These are phyloP conservation scores for Phenacoccus solenopsis DNA, from an alignment of 1,140 invertebrate species.

Conservation along the genomic window DNA sequence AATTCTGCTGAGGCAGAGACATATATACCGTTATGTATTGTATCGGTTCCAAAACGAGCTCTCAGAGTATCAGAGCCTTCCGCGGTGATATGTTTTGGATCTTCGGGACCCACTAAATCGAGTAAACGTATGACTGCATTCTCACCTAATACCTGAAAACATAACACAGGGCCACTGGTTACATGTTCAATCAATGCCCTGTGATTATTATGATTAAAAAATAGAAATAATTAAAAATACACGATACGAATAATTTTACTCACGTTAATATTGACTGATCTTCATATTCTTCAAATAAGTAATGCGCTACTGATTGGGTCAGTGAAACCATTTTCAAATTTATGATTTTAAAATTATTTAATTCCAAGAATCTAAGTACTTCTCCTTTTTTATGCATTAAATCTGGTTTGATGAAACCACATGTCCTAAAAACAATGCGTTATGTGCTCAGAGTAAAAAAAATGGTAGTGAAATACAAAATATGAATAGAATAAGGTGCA, in stretches of 20 bases:
- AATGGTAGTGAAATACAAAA: neutral
- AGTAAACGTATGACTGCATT: slow-evolving; percentile 48
- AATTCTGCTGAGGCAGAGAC: slow-evolving; percentile 36
- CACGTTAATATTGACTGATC: slow-evolving; percentile 30
- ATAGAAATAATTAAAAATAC: neutral
- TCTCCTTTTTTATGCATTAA: slow-evolving; percentile 54
- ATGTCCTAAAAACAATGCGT: slow-evolving; percentile 45
- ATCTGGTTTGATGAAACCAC: slow-evolving; percentile 60
- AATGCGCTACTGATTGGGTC: slow-evolving; percentile 42
- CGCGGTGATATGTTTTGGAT: slow-evolving; percentile 46
- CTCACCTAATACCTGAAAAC: slow-evolving; percentile 59
- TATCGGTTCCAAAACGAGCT: slow-evolving; percentile 58
- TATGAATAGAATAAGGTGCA: slow-evolving; percentile 24
- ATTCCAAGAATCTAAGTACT: slow-evolving; percentile 50
- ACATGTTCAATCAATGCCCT: slow-evolving; percentile 47
- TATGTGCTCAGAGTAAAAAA: slow-evolving; percentile 27
- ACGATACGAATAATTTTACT: slow-evolving; percentile 7
- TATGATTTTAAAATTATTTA: slow-evolving; percentile 53
- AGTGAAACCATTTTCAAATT: slow-evolving; percentile 58
- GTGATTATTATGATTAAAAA: slow-evolving; percentile 13
- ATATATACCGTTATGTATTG: slow-evolving; percentile 56
- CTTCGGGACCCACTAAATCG: slow-evolving; percentile 49
- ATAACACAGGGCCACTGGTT: slow-evolving; percentile 55
- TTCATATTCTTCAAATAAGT: slow-evolving; percentile 45
- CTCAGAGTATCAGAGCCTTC: slow-evolving; percentile 47